Evolutionary conservation across 2,113 vertebrate genomes (phyloP), one percentile per base, ranked within the genome.

Genomic region (Castor canadensis): DNA sequence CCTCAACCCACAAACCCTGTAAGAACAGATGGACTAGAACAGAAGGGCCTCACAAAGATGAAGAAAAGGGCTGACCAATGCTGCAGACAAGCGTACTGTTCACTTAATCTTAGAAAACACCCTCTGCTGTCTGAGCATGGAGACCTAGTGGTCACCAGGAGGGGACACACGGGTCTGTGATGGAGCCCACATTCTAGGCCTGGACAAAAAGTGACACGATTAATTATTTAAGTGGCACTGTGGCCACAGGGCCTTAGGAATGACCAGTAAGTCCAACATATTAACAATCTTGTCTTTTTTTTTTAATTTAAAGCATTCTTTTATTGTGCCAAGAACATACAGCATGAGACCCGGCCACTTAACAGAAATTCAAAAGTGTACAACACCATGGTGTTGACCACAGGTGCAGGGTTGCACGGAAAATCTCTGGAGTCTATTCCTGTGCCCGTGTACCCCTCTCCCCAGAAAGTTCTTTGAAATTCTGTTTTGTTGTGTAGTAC

Each of bases 31-130:
- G 4, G 38, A n/a, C n/a, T n/a, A n/a, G 60, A 13, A 9, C 4
- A 10, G 35, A 52, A 66, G 32, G 26, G 9, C 17, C 5, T 26
- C 5, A 5, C 8, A 1, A 2, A 0, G n/a, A 24, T 5, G 40
- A 45, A 32, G 9, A 11, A 11, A 19, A 62, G 40, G 3, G 28
- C 35, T 38, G 0, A 0, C 1, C 2, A n/a, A 2, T 2, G 26
- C 24, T 24, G n/a, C 38, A 1, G 4, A 24, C 16, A 6, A 1
- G 1, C 0, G 1, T 0, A 0, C 9, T 0, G 0, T 17, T 26
- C 35, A 1, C 1, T 56, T 8, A 15, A 6, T 26, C 24, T 2
- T 9, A 43, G n/a, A 60, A 5, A 88, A 30, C 54, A 26, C 1
- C 8, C 0, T 3, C 40, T 35, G 30, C 24, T 47, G 3, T 8